A percentile compares a stretch with the other conserved stretches of the same genome.
Evolutionary conservation across 2,888 invertebrate species (phyloP).

Genomic region (Operophtera brumata): DNA sequence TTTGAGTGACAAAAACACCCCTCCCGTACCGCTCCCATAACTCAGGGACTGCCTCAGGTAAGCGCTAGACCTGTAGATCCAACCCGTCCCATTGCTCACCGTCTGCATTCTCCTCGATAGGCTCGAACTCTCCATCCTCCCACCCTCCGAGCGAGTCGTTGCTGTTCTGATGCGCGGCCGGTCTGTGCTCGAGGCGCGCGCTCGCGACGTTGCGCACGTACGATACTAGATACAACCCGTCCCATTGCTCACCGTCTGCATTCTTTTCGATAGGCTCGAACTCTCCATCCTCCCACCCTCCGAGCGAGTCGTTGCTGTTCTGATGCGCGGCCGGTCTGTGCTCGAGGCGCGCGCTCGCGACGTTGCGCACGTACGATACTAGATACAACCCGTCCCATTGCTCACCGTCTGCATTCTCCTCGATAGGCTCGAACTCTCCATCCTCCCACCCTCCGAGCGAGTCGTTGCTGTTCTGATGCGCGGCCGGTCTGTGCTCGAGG

Average conservation of each 20-base stretch:
- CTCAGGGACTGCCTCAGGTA: too few relatives aligned
- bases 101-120: constrained; percentile 84
- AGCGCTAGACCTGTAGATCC: too few relatives aligned
- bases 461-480: constrained; percentile 75
- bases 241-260: constrained; percentile 74
- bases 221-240: too few relatives aligned
- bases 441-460: constrained; percentile 87
- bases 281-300: constrained; percentile 89
- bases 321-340: constrained; percentile 62
- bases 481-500: constrained; percentile 49
- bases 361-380: constrained; percentile 55
- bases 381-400: too few relatives aligned
- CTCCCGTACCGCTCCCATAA: too few relatives aligned
- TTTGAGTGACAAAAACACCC: too few relatives aligned
- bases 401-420: constrained; percentile 82
- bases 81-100: too few relatives aligned
- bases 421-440: constrained; percentile 89
- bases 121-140: constrained; percentile 91
- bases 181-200: constrained; percentile 44
- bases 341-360: constrained; percentile 36
- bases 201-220: constrained; percentile 47
- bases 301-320: constrained; percentile 78
- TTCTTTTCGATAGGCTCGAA: constrained; percentile 89
- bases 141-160: constrained; percentile 82
- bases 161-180: constrained; percentile 71